Conservation (phyloP, 1,140 invertebrate genomes). For the Aphelinus atriplicis region DNA sequence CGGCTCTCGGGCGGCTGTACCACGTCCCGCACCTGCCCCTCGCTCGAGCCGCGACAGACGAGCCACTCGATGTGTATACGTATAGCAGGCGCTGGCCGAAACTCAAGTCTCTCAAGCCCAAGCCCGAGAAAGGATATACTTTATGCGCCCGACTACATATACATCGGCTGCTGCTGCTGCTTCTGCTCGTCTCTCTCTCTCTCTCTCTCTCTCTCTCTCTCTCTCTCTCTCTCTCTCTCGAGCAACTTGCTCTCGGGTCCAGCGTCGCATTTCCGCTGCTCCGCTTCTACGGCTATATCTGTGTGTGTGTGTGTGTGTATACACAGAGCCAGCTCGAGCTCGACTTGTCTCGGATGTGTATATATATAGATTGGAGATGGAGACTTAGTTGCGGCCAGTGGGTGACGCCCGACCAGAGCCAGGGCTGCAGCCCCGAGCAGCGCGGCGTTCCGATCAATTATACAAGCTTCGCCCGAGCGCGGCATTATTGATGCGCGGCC, state of each 20-base stretch:
- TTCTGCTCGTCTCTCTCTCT: neutral
- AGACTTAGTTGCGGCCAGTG: too few relatives aligned
- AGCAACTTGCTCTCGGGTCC: too few relatives aligned
- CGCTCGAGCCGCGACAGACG: neutral
- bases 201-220: constrained; percentile 8
- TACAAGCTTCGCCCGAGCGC: too few relatives aligned
- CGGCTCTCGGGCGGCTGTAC: constrained; percentile 30
- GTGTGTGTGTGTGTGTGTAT: neutral
- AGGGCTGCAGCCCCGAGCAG: too few relatives aligned
- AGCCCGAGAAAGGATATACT: constrained; percentile 32
- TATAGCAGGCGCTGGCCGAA: neutral
- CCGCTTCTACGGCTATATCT: neutral
- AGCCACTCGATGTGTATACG: neutral
- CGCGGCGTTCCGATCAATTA: too few relatives aligned
- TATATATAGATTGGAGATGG: neutral
- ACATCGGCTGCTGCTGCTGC: too few relatives aligned
- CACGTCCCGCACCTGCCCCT: too few relatives aligned
- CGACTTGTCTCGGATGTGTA: neutral
- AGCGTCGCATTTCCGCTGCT: constrained; percentile 6
- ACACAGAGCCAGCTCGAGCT: neutral
- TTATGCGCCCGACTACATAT: constrained; percentile 9
- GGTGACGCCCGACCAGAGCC: too few relatives aligned
- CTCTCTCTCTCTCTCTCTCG: neutral
- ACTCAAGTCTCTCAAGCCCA: neutral
- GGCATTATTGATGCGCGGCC: too few relatives aligned